These are phyloP conservation scores for Pipistrellus nathusii DNA, from an alignment of 2,797 vertebrate species.

Conservation along the genomic window DNA sequence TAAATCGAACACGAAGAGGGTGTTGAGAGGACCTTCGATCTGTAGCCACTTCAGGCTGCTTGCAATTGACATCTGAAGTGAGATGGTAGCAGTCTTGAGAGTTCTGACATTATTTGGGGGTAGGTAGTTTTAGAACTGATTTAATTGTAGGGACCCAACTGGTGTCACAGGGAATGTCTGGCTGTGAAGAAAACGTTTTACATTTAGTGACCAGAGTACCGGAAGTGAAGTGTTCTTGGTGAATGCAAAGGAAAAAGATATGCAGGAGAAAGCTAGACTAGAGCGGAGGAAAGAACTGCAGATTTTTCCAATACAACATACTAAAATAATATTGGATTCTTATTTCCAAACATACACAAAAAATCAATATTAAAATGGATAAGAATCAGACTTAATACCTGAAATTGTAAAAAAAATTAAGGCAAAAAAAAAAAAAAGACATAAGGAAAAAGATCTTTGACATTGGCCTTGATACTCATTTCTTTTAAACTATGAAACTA, in stretches of 20 bases:
- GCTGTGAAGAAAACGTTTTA: neutral
- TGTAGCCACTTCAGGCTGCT: neutral
- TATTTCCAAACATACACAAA: neutral
- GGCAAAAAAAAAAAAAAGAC: neutral
- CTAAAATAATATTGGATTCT: neutral
- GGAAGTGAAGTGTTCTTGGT: neutral
- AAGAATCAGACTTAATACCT: neutral
- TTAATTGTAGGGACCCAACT: neutral
- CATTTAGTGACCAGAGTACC: neutral
- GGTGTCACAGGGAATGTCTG: neutral
- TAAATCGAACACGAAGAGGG: neutral
- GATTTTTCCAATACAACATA: neutral
- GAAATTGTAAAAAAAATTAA: neutral
- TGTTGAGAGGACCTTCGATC: neutral
- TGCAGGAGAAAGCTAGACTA: neutral
- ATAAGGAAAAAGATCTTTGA: neutral
- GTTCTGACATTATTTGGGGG: neutral
- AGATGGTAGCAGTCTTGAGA: neutral
- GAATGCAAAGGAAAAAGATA: neutral
- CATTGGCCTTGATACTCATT: neutral
- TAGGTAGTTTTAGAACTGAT: neutral
- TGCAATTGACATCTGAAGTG: neutral
- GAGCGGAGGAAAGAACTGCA: neutral
- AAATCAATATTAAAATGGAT: neutral
- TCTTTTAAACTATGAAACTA: neutral